A percentile compares a stretch with the other conserved stretches of the same genome.
Evolutionary conservation across 2,113 vertebrate genomes (phyloP).

Genomic region (Proteles cristata): DNA sequence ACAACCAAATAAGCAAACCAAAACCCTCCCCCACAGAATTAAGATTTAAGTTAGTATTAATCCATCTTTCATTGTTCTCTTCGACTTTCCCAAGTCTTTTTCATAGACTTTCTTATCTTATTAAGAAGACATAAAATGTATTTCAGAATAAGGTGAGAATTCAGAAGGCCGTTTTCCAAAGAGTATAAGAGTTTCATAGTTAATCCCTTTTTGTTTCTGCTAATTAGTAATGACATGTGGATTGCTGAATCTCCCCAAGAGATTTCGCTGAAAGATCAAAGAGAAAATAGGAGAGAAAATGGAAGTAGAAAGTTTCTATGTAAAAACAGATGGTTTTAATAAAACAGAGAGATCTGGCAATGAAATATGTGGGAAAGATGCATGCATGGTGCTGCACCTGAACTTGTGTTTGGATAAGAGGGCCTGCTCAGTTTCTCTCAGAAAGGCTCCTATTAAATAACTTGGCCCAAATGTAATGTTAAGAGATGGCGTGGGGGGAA

Average conservation of each 20-base stretch:
- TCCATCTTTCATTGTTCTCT: conserved; percentile 22
- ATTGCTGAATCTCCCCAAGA: conserved; percentile 63
- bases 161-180: conserved; percentile 64
- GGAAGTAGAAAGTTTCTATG: conserved; percentile 45
- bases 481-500: background rate
- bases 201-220: conserved; percentile 73
- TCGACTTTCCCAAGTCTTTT: conserved; percentile 47
- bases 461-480: background rate
- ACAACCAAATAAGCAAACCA: conserved; percentile 49
- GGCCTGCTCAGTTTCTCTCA: background rate
- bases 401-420: background rate
- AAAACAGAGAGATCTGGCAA: background rate
- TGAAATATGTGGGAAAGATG: background rate
- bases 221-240: conserved; percentile 71
- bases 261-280: conserved; percentile 72
- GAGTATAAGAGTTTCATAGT: conserved; percentile 62
- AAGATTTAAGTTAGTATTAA: conserved; percentile 48
- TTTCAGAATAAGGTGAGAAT: conserved; percentile 66
- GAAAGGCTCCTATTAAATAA: conserved; percentile 18
- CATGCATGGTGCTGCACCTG: background rate
- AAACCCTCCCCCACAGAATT: background rate
- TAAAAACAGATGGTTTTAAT: conserved; percentile 39
- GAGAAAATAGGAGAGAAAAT: conserved; percentile 59
- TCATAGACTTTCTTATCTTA: conserved; percentile 46
- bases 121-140: conserved; percentile 62